Percentiles rank a stretch among this genome's conserved stretches.
phyloP scores from a whole-genome alignment of 1,140 invertebrate species.

The Aphidius ervi region DNA sequence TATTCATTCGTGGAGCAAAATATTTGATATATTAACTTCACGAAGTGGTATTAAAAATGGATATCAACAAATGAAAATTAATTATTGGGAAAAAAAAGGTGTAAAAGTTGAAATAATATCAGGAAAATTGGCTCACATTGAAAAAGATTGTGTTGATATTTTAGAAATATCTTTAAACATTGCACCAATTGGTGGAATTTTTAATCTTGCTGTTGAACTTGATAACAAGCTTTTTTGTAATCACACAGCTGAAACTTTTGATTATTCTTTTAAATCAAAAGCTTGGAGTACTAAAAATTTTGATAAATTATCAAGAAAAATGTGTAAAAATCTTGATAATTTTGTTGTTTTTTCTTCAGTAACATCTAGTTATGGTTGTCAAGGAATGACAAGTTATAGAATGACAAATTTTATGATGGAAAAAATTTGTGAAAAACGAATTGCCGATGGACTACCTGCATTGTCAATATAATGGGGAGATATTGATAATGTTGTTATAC shows the following conservation, averaged over 20 bases:
- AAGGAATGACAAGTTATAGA: conserved; percentile 75
- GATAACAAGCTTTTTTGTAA: conserved; percentile 54
- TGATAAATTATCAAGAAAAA: conserved; percentile 51
- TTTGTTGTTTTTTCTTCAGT: conserved; percentile 73
- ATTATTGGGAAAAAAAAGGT: conserved; percentile 56
- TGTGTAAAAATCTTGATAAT: conserved; percentile 52
- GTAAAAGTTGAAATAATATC: conserved; percentile 51
- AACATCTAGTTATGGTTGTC: conserved; percentile 71
- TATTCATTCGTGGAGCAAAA: conserved; percentile 65
- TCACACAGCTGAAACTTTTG: conserved; percentile 52
- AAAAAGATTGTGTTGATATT: conserved; percentile 54
- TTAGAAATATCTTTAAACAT: conserved; percentile 56
- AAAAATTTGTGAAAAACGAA: conserved; percentile 55
- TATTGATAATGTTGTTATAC: conserved; percentile 56
- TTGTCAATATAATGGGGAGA: conserved; percentile 61
- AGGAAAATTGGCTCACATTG: conserved; percentile 49
- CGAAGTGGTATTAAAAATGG: conserved; percentile 64
- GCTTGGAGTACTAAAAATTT: conserved; percentile 28
- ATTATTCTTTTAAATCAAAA: conserved; percentile 51
- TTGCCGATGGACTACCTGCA: conserved; percentile 51
- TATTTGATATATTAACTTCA: conserved; percentile 69
- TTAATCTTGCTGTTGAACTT: conserved; percentile 70
- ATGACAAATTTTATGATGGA: conserved; percentile 61
- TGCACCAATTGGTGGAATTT: conserved; percentile 70
- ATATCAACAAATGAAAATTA: conserved; percentile 59